Evolutionary conservation across 2,888 invertebrate species (phyloP).

Genomic region (Bimastos eiseni): DNA sequence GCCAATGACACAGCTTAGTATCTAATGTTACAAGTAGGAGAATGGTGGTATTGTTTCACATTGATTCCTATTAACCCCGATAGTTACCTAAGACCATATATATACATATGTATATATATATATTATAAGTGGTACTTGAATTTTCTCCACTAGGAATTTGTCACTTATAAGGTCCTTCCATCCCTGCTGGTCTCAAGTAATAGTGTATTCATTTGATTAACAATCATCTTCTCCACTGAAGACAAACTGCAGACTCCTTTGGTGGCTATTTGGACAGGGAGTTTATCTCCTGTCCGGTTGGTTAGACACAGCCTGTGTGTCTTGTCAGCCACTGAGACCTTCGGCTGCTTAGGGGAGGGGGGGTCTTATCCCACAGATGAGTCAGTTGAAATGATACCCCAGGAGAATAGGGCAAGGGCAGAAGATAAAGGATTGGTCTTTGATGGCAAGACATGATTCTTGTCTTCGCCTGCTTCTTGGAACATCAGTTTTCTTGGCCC

Average conservation of each 20-base stretch:
- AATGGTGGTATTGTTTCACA: not conserved
- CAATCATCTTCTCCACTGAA: not conserved
- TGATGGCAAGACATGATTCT: not conserved
- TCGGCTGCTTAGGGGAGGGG: not conserved
- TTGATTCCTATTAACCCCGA: not conserved
- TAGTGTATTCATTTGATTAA: not conserved
- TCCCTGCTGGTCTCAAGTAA: not conserved
- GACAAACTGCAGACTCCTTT: not conserved
- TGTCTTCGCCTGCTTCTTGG: not conserved
- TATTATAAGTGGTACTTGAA: no score
- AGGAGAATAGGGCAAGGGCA: not conserved
- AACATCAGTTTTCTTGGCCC: not conserved
- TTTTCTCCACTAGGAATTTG: not conserved
- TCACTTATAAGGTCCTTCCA: not conserved
- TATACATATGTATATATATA: no score
- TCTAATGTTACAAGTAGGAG: slow-evolving; percentile 13
- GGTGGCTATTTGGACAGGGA: not conserved
- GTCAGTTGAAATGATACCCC: not conserved
- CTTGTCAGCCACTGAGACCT: slow-evolving; percentile 1
- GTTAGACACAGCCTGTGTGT: not conserved
- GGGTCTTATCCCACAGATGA: not conserved
- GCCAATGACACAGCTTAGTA: not conserved
- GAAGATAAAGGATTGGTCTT: not conserved
- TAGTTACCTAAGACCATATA: not conserved
- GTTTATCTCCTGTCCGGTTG: not conserved